Conservation (phyloP, 2,888 invertebrate species). For the Polyommatus icarus region DNA sequence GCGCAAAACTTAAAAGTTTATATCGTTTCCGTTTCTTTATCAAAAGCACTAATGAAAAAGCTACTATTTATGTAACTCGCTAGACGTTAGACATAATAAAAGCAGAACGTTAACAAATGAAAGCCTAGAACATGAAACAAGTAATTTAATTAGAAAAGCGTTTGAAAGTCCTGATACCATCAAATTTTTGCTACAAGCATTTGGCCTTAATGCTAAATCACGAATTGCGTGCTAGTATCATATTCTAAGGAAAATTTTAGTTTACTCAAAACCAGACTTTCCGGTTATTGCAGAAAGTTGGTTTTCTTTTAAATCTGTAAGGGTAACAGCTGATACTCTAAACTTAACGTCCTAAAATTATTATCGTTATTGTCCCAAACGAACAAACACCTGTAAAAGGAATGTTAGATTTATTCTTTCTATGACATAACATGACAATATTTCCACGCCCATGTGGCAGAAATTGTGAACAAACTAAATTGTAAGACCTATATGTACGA, state of each 20-base stretch:
- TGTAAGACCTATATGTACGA: no score
- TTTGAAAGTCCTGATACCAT: not conserved
- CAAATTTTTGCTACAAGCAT: conserved; percentile 22
- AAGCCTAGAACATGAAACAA: not conserved
- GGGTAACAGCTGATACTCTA: not conserved
- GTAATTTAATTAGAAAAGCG: conserved; percentile 1
- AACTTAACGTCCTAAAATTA: not conserved
- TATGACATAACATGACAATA: no score
- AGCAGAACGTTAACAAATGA: not conserved
- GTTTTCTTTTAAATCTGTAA: not conserved
- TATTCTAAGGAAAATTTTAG: not conserved
- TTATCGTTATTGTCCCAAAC: not conserved
- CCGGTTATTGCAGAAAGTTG: not conserved
- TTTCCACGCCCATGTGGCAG: no score
- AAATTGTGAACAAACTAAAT: no score
- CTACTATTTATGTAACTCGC: not conserved
- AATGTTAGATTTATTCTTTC: no score
- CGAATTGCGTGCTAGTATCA: conserved; percentile 27
- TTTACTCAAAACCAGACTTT: conserved; percentile 2
- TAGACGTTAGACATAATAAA: not conserved
- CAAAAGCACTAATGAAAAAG: not conserved
- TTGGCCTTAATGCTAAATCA: conserved; percentile 32
- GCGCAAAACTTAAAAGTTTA: not conserved
- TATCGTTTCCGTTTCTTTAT: not conserved
- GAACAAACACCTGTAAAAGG: not conserved